These are phyloP conservation scores for Heterotilapia buettikoferi DNA, from an alignment of 2,113 vertebrate species.

Conservation along the genomic window DNA sequence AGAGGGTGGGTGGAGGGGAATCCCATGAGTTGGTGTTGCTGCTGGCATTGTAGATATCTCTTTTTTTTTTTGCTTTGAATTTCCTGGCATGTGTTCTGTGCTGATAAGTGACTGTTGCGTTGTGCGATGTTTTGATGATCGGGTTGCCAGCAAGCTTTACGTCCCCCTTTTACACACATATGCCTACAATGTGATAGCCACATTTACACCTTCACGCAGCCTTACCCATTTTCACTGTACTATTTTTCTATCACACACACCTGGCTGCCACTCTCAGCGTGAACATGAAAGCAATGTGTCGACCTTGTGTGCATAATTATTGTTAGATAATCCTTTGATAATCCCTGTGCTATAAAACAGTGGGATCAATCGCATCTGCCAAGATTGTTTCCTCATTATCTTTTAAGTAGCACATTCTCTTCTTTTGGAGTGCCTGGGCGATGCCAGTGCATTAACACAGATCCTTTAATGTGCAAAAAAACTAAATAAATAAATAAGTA, in stretches of 20 bases:
- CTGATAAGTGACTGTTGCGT: constrained; percentile 33
- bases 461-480: constrained; percentile 35
- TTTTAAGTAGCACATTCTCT: constrained; percentile 57
- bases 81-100: not conserved
- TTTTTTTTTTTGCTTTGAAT: not conserved
- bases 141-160: not conserved
- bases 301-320: constrained; percentile 65
- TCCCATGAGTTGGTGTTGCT: not conserved
- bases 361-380: constrained; percentile 63
- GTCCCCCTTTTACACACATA: not conserved
- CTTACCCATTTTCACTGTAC: not conserved
- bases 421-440: constrained; percentile 32
- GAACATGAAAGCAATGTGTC: constrained; percentile 58
- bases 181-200: not conserved
- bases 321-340: constrained; percentile 71
- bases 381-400: constrained; percentile 65
- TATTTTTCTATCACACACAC: not conserved
- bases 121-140: not conserved
- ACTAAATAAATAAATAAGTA: not conserved
- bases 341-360: constrained; percentile 61
- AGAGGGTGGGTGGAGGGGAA: not conserved
- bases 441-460: constrained; percentile 31
- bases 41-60: not conserved
- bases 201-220: not conserved
- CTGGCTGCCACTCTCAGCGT: constrained; percentile 25